Conservation (phyloP, 30 jellyfish, hydroid and myxozoan species). For the Hydractinia symbiolongicarpus region DNA sequence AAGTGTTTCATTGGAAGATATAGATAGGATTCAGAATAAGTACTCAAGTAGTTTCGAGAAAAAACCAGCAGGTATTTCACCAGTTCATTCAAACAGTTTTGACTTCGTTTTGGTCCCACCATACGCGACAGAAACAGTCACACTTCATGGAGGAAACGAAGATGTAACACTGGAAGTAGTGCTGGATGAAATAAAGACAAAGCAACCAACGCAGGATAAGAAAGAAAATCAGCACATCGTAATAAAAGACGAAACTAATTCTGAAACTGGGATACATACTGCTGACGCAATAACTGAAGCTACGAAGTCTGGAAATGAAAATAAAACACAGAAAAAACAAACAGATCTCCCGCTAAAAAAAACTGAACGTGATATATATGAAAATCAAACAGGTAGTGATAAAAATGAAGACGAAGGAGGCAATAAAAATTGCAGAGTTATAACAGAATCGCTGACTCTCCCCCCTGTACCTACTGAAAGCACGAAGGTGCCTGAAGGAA, state of each 20-base stretch:
- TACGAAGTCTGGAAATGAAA: background rate
- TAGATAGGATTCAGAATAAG: background rate
- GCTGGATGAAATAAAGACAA: background rate
- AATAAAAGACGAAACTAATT: no score
- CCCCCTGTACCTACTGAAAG: background rate
- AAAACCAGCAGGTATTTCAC: no score
- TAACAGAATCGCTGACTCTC: background rate
- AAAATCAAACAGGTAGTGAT: no score
- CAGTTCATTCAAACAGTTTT: no score
- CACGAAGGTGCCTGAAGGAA: background rate
- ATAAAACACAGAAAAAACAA: background rate
- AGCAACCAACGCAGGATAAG: background rate
- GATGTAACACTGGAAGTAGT: no score
- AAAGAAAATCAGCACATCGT: background rate
- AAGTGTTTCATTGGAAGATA: conserved; percentile 3
- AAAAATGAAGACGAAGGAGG: background rate
- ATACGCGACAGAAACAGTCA: background rate
- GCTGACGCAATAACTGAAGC: background rate
- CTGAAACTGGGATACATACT: background rate
- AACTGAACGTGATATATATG: background rate
- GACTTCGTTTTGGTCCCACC: background rate
- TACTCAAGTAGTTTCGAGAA: no score
- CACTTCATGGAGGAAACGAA: background rate
- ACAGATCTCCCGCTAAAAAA: background rate
- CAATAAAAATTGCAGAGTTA: background rate